These are phyloP conservation scores for Iguana delicatissima DNA, from an alignment of 2,797 vertebrate genomes.

Conservation along the genomic window DNA sequence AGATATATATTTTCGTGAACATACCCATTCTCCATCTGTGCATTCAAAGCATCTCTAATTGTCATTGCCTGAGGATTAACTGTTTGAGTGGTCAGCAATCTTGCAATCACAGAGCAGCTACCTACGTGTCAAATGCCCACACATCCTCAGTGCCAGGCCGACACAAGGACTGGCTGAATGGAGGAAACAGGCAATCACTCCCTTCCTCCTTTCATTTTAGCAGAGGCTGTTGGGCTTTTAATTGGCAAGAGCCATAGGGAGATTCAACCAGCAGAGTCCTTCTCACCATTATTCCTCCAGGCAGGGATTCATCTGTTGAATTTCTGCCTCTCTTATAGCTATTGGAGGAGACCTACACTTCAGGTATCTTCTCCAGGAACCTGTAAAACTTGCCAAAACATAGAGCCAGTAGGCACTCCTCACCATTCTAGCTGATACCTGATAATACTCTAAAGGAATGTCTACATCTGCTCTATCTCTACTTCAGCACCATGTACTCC, in stretches of 20 bases:
- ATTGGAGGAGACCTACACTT: not conserved
- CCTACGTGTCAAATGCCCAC: not conserved
- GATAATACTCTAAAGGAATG: too few relatives aligned
- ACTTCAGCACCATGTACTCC: too few relatives aligned
- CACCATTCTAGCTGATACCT: not conserved
- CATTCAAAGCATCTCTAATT: not conserved
- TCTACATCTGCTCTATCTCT: too few relatives aligned
- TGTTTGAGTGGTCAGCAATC: not conserved
- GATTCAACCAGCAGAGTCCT: not conserved
- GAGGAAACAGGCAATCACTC: not conserved
- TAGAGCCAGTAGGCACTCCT: not conserved
- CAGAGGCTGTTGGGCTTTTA: not conserved
- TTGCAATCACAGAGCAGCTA: not conserved
- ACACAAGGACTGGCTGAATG: not conserved
- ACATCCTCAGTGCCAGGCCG: not conserved
- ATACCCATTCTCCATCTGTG: not conserved
- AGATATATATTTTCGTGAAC: not conserved
- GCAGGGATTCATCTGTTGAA: not conserved
- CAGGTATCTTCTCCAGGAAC: not conserved
- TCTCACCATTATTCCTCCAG: not conserved
- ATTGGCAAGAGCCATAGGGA: not conserved
- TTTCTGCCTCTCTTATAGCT: not conserved
- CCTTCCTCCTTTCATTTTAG: not conserved
- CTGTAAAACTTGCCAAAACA: not conserved
- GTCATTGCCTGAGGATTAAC: not conserved